Conservation (phyloP, 2,797 vertebrate genomes). For the Periophthalmus magnuspinnatus region DNA sequence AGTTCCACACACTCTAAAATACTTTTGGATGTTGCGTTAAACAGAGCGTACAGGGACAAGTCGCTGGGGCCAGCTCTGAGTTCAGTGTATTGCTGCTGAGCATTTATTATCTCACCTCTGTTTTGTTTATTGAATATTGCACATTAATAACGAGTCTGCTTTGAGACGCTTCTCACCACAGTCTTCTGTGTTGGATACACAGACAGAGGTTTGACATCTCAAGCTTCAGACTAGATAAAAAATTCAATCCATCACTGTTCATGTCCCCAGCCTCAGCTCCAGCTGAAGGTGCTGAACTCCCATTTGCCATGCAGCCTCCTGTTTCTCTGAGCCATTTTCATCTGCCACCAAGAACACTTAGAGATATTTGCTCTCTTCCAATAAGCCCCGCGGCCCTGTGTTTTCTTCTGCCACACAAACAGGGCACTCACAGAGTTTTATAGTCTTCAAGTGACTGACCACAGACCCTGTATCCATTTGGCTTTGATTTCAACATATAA, state of each 20-base stretch:
- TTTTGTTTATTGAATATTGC: slow-evolving; percentile 11
- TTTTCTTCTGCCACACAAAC: slow-evolving; percentile 13
- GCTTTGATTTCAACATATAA: slow-evolving; percentile 41
- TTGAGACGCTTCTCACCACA: not conserved
- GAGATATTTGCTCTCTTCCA: slow-evolving; percentile 59
- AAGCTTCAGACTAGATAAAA: slow-evolving; percentile 16
- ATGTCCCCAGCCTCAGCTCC: slow-evolving; percentile 8
- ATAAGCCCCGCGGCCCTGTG: slow-evolving; percentile 39
- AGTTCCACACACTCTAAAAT: not conserved
- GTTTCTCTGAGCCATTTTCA: slow-evolving; percentile 50
- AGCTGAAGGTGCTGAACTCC: slow-evolving; percentile 11
- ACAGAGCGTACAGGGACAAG: not conserved
- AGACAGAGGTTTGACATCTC: slow-evolving; percentile 28
- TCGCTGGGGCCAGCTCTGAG: slow-evolving; percentile 3
- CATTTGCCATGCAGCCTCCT: slow-evolving; percentile 35
- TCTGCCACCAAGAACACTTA: slow-evolving; percentile 62
- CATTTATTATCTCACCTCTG: slow-evolving; percentile 3
- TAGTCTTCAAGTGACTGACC: slow-evolving; percentile 7
- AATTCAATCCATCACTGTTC: not conserved
- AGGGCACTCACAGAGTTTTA: slow-evolving; percentile 5
- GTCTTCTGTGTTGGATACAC: slow-evolving; percentile 15
- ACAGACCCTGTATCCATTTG: slow-evolving; percentile 31
- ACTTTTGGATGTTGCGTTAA: not conserved
- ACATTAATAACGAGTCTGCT: not conserved
- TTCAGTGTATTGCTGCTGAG: slow-evolving; percentile 34